Percentiles rank a stretch among this genome's conserved stretches.
Conservation (phyloP, 2,888 invertebrate species). For the Chrysopilus asiliformis region DNA sequence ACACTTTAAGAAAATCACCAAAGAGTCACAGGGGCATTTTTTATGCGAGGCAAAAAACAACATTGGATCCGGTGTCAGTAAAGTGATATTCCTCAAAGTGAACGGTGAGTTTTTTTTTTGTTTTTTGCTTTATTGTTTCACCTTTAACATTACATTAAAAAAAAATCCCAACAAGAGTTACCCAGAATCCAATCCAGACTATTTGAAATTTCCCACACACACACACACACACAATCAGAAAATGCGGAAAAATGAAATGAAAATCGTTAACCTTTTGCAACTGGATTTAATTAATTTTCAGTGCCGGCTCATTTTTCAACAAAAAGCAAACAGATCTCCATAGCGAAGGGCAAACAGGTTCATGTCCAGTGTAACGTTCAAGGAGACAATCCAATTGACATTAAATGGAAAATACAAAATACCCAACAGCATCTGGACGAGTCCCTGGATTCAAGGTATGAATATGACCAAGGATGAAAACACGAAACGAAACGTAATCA, state of each 20-base stretch:
- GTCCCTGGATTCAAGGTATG: slow-evolving; percentile 53
- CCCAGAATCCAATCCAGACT: too few species aligned
- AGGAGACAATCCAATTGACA: slow-evolving; percentile 77
- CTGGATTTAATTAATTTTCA: too few species aligned
- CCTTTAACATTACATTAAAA: slow-evolving; percentile 5
- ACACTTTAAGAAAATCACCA: slow-evolving; percentile 67
- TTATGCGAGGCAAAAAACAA: slow-evolving; percentile 88
- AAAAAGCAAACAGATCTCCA: slow-evolving; percentile 68
- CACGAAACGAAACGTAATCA: too few species aligned
- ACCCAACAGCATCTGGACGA: slow-evolving; percentile 62
- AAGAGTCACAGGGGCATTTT: slow-evolving; percentile 81
- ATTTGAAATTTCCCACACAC: too few species aligned
- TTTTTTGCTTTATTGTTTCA: slow-evolving; percentile 25
- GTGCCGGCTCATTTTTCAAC: slow-evolving; percentile 77
- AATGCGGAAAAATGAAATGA: too few species aligned
- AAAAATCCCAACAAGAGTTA: too few species aligned
- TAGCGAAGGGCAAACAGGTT: slow-evolving; percentile 69
- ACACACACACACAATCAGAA: too few species aligned
- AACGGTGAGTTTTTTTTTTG: slow-evolving; percentile 56
- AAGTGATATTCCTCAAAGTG: slow-evolving; percentile 78
- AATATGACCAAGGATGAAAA: too few species aligned
- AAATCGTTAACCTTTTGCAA: too few species aligned
- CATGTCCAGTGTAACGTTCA: slow-evolving; percentile 75
- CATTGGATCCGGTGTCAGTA: slow-evolving; percentile 82
- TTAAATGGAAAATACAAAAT: slow-evolving; percentile 58